A percentile compares a stretch with the other conserved stretches of the same genome.
Evolutionary conservation across 2,113 vertebrate species (phyloP).

Genomic region (Casuarius casuarius): DNA sequence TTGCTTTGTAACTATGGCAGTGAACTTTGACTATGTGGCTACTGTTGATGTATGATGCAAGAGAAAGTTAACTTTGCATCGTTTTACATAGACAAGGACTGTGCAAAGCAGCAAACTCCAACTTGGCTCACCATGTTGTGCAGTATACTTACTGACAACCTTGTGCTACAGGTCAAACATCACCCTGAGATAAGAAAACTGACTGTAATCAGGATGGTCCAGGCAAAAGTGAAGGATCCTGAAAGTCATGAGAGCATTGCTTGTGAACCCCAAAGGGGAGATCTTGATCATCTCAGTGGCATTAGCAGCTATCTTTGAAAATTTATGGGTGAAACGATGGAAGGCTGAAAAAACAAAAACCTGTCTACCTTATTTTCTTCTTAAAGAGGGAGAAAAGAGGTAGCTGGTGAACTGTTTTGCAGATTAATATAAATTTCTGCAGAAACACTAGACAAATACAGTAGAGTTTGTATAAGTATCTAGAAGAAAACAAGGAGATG

Average conservation of each 20-base stretch:
- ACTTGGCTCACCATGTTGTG: fast-evolving
- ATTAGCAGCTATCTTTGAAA: background rate
- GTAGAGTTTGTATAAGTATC: background rate
- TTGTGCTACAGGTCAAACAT: background rate
- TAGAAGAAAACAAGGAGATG: background rate
- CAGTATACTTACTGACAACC: background rate
- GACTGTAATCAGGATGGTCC: too few relatives aligned
- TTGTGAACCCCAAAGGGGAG: background rate
- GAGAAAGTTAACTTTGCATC: background rate
- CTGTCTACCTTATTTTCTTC: background rate
- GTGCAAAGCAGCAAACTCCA: background rate
- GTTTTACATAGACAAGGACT: background rate
- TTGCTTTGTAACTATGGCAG: background rate
- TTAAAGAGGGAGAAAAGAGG: background rate
- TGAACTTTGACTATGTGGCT: background rate
- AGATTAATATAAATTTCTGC: background rate
- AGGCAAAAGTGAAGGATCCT: background rate
- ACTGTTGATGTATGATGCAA: background rate
- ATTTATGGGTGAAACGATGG: background rate
- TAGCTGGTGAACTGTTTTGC: background rate
- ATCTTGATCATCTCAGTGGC: background rate
- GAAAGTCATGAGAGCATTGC: background rate
- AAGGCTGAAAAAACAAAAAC: background rate
- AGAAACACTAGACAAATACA: background rate
- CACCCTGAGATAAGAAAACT: background rate